These are phyloP conservation scores for Aradus depressus DNA, from an alignment of 2,888 invertebrate species.

Conservation along the genomic window DNA sequence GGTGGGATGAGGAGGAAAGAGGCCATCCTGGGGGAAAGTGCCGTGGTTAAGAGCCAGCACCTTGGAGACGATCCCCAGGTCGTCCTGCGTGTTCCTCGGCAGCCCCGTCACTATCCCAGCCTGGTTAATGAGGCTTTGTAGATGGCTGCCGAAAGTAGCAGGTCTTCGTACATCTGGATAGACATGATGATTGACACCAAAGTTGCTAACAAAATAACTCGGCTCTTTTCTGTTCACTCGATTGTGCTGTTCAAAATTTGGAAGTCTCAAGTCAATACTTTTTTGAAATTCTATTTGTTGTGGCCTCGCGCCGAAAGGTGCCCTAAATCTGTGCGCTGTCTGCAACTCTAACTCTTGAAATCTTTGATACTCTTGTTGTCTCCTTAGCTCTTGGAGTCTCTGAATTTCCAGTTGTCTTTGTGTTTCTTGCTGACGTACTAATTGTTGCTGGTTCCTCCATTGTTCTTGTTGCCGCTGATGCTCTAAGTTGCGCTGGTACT, in stretches of 20 bases:
- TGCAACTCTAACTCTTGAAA: neutral
- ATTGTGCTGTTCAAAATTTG: constrained; percentile 32
- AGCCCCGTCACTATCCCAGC: constrained; percentile 10
- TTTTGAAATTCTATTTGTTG: constrained; percentile 28
- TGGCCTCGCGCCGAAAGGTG: constrained; percentile 29
- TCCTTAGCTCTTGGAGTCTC: constrained; percentile 32
- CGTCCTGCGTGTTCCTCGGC: constrained; percentile 49
- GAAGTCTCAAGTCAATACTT: constrained; percentile 28
- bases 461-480: constrained; percentile 29
- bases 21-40: no score
- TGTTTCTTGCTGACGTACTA: constrained; percentile 36
- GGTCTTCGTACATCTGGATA: constrained; percentile 27
- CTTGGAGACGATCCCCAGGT: constrained; percentile 69
- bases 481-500: constrained; percentile 13
- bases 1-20: no score
- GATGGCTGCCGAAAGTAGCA: constrained; percentile 20
- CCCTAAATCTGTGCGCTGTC: no score
- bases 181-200: constrained; percentile 32
- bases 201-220: constrained; percentile 44
- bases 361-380: constrained; percentile 8
- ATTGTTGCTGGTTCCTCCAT: constrained; percentile 38
- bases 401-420: constrained; percentile 30
- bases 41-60: constrained; percentile 69
- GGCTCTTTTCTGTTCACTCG: constrained; percentile 39
- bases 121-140: constrained; percentile 17